A percentile compares a stretch with the other conserved stretches of the same genome.
Conservation (phyloP, 53 echinoderm and acorn worm species). For the Mesocentrotus franciscanus region DNA sequence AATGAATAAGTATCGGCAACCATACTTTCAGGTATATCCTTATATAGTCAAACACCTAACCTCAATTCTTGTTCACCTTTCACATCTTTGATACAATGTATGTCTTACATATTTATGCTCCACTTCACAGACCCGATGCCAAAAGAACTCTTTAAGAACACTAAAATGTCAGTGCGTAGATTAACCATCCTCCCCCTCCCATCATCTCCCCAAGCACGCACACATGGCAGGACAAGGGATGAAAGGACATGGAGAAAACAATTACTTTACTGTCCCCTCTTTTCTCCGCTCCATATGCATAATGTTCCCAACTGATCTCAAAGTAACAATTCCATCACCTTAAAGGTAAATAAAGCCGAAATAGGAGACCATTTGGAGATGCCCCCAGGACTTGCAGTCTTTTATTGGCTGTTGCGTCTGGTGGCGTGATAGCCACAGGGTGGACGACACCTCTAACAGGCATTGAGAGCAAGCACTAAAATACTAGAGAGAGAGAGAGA, state of each 20-base stretch:
- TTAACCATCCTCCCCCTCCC: background rate
- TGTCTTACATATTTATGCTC: background rate
- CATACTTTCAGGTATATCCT: background rate
- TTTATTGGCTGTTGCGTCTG: slow-evolving; percentile 47
- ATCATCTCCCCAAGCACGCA: background rate
- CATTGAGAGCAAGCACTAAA: background rate
- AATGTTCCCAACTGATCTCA: slow-evolving; percentile 26
- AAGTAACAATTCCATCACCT: slow-evolving; percentile 30
- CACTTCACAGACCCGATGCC: background rate
- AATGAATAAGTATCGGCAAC: background rate
- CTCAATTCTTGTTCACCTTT: background rate
- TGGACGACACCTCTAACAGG: slow-evolving; percentile 26
- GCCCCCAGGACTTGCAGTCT: slow-evolving; percentile 6
- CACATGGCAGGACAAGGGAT: background rate
- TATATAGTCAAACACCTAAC: background rate
- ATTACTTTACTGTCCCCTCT: slow-evolving; percentile 18
- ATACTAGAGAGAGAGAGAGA: background rate
- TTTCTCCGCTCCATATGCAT: slow-evolving; percentile 47
- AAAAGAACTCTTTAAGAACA: background rate
- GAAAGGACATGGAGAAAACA: slow-evolving; percentile 32
- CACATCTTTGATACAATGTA: background rate
- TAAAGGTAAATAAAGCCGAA: slow-evolving; percentile 29
- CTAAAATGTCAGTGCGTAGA: slow-evolving; percentile 18
- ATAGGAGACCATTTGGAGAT: slow-evolving; percentile 15
- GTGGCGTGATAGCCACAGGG: slow-evolving; percentile 55